phyloP scores from a whole-genome alignment of 2,113 vertebrate genomes.

The Spea multiplicata region DNA sequence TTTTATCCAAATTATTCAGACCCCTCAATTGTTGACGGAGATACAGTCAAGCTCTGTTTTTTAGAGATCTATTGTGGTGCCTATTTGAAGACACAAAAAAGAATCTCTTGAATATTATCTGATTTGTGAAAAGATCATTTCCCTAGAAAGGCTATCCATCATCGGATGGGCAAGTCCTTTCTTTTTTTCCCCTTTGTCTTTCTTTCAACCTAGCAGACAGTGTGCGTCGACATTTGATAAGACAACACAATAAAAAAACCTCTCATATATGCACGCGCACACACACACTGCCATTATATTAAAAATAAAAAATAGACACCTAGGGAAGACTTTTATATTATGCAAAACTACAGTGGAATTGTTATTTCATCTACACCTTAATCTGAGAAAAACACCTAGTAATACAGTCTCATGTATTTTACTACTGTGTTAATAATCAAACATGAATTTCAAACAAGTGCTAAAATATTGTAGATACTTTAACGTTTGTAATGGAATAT shows the following conservation, averaged over 20 bases:
- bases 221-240: conserved; percentile 50
- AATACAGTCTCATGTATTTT: too few species aligned
- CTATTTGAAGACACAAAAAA: too few species aligned
- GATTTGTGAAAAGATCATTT: conserved; percentile 64
- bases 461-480: too few species aligned
- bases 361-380: background rate
- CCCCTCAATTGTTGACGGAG: too few species aligned
- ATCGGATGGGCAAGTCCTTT: conserved; percentile 45
- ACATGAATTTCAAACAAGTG: too few species aligned
- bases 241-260: conserved; percentile 27
- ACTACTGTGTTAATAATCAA: too few species aligned
- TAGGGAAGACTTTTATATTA: background rate
- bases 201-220: conserved; percentile 13
- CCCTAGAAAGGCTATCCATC: conserved; percentile 57
- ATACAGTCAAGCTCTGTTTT: too few species aligned
- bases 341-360: background rate
- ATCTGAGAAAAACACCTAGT: too few species aligned
- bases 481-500: too few species aligned
- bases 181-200: conserved; percentile 55
- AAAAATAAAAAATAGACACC: conserved; percentile 7
- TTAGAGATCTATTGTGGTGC: too few species aligned
- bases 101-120: conserved; percentile 58
- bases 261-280: background rate
- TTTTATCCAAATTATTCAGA: too few species aligned
- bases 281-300: background rate